Evolutionary conservation across 2,113 vertebrate genomes (phyloP).

Genomic region (Dasyurus viverrinus): DNA sequence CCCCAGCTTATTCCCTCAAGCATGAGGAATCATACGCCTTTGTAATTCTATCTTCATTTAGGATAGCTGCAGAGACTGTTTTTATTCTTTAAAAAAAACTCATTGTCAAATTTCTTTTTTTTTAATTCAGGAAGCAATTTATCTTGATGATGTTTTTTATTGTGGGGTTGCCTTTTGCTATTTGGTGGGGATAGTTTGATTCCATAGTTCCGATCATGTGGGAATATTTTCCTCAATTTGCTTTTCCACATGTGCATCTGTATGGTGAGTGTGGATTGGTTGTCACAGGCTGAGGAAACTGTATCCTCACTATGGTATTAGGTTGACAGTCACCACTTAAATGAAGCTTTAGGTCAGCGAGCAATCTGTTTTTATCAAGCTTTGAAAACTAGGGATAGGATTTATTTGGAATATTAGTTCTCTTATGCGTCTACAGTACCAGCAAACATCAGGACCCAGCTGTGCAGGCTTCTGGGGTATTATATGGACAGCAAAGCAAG

Average conservation of each 20-base stretch:
- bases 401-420: slow-evolving; percentile 27
- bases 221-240: background rate
- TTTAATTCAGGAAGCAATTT: slow-evolving; percentile 5
- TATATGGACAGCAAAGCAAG: slow-evolving; percentile 24
- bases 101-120: background rate
- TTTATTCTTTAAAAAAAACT: slow-evolving; percentile 10
- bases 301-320: background rate
- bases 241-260: background rate
- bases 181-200: background rate
- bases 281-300: background rate
- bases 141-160: slow-evolving; percentile 28
- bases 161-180: slow-evolving; percentile 7
- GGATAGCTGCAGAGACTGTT: background rate
- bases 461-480: background rate
- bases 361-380: slow-evolving; percentile 31
- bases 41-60: slow-evolving; percentile 28
- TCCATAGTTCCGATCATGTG: slow-evolving; percentile 19
- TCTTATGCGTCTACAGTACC: slow-evolving; percentile 15
- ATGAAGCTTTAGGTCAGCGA: slow-evolving; percentile 10
- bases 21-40: background rate
- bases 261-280: background rate
- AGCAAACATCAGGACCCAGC: slow-evolving; percentile 2
- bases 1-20: background rate
- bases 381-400: slow-evolving; percentile 25
- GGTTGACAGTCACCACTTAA: background rate